Evolutionary conservation across 2,888 invertebrate species (phyloP).

Genomic region (Ophion ellenae): DNA sequence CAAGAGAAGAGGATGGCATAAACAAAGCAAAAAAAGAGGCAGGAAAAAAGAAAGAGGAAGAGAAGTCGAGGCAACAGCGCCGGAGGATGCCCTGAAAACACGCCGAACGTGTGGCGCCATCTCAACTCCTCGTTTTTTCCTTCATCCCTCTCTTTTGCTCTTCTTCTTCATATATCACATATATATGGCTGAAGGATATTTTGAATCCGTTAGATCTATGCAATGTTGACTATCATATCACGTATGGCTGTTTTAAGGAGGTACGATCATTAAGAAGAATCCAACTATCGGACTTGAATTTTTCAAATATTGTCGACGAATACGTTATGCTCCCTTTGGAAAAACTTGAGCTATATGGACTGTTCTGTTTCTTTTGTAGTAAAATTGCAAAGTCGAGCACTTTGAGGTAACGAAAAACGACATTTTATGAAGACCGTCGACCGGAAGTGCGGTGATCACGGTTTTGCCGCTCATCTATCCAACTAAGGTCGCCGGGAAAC

Average conservation of each 20-base stretch:
- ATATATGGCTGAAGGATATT: not conserved
- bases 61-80: constrained; percentile 78
- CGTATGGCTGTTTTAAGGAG: not conserved
- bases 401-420: no score
- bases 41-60: constrained; percentile 70
- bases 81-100: constrained; percentile 82
- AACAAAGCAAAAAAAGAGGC: constrained; percentile 60
- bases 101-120: constrained; percentile 83
- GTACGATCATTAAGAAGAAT: no score
- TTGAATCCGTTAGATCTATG: not conserved
- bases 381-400: no score
- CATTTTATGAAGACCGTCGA: no score
- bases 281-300: no score
- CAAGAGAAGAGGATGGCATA: constrained; percentile 55
- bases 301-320: no score
- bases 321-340: no score
- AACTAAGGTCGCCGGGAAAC: no score
- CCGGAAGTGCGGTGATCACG: no score
- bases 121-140: constrained; percentile 80
- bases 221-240: not conserved
- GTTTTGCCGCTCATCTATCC: no score
- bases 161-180: constrained; percentile 56
- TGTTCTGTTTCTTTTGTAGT: no score
- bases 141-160: constrained; percentile 74
- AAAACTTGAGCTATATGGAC: no score